These are phyloP conservation scores for Botia almorhae DNA, from an alignment of 2,797 vertebrate genomes.

Conservation along the genomic window DNA sequence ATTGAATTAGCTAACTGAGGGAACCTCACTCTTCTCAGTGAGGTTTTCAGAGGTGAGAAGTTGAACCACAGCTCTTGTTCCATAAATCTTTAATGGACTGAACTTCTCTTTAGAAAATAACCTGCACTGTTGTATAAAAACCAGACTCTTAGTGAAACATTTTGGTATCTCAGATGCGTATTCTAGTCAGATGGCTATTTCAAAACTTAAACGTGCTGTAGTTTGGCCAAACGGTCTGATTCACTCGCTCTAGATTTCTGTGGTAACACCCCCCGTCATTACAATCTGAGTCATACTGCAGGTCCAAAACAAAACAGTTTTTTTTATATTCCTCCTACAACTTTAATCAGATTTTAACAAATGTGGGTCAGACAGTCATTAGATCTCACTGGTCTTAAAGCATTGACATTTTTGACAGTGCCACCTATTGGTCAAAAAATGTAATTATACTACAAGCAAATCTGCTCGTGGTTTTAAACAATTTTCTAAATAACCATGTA, in stretches of 20 bases:
- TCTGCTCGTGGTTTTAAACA: neutral
- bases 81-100: conserved; percentile 63
- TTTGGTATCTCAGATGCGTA: conserved; percentile 8
- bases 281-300: no score
- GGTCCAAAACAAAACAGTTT: neutral
- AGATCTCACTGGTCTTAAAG: neutral
- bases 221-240: neutral
- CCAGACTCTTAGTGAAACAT: neutral
- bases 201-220: neutral
- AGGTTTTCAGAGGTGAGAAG: conserved; percentile 59
- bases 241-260: no score
- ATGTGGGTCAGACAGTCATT: neutral
- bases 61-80: conserved; percentile 65
- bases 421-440: conserved; percentile 1
- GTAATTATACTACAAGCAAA: neutral
- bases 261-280: no score
- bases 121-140: conserved; percentile 29
- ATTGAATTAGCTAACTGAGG: conserved; percentile 68
- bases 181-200: conserved; percentile 14
- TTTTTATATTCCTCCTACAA: neutral
- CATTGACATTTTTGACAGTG: neutral
- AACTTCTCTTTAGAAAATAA: conserved; percentile 58
- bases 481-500: no score
- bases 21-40: conserved; percentile 55
- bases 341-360: neutral